Base-by-base conservation (phyloP, 2,888 invertebrate genomes). In the Anthophora plumipes region DNA sequence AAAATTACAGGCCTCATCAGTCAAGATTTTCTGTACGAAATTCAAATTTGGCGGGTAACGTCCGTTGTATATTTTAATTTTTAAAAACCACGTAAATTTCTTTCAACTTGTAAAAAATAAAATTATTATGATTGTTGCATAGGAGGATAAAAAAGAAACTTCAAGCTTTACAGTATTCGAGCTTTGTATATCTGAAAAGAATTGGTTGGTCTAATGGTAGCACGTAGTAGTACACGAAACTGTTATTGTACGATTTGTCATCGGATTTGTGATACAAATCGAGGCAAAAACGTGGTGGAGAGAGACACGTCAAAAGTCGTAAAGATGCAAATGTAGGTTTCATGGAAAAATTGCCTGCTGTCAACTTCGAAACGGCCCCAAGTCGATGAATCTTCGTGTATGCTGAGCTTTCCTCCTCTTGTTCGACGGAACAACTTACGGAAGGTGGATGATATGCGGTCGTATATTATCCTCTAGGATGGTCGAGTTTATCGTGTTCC, bases 321-420 rank as follows among this genome's bases (percentile, higher is more conserved):
- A 87, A 87, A 87, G 80, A 87, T 87, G 88, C 88, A 87, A 88
- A 87, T 87, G 85, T 69, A 59, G 48, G 78, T 81, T 54, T 79
- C 67, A n/a, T 12, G 74, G 82, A 87, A 82, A 88, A 84, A 87
- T 85, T 84, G 81, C 81, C 80, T 74, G 78, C 84, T 79, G 88
- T 80, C 84, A 67, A 39, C 55, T n/a, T 43, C 69, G 69, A 72
- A 83, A 78, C 74, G 70, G 48, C 46, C 68, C 12, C 68, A 57
- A 79, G 64, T 73, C 83, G 83, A 85, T 83, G 85, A 72, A 80
- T 73, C 74, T 67, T 48, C 8, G 60, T 70, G 66, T 69, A 63
- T 48, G 63, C 50, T 9, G 72, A 60, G 73, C 61, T 67, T 59
- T 55, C 59, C 31, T 37, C 41, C 70, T 63, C 55, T 43, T 57